These are phyloP conservation scores for Yponomeuta cagnagella DNA, from an alignment of 2,888 invertebrate species.

Conservation along the genomic window DNA sequence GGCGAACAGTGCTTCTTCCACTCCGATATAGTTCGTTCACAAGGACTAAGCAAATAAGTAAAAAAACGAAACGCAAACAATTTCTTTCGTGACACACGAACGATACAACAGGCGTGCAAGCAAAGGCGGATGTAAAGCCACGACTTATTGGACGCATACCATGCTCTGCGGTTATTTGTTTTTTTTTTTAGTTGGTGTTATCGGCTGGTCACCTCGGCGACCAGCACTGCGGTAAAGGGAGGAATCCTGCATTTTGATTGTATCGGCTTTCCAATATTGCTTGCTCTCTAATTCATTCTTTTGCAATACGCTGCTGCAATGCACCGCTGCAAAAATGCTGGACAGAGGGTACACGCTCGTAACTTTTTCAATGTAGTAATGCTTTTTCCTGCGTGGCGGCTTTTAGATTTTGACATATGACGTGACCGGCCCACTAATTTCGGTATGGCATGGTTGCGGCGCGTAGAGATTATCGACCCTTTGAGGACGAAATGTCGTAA, in stretches of 20 bases:
- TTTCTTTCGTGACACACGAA: neutral
- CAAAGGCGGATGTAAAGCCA: neutral
- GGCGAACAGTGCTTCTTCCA: too few species aligned
- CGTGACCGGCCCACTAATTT: neutral
- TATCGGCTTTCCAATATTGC: constrained; percentile 4
- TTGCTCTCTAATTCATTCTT: neutral
- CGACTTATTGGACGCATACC: constrained; percentile 1
- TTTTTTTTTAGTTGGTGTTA: neutral
- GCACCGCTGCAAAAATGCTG: neutral
- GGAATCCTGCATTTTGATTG: constrained; percentile 9
- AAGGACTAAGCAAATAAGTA: too few species aligned
- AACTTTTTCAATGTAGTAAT: neutral
- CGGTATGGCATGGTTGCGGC: neutral
- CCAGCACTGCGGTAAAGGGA: neutral
- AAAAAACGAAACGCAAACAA: too few species aligned
- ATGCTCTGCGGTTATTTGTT: neutral
- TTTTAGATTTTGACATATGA: neutral
- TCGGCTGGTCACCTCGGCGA: neutral
- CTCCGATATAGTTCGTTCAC: too few species aligned
- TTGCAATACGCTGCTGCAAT: neutral
- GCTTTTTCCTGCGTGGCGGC: neutral
- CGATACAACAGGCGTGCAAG: neutral
- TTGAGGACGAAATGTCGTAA: too few species aligned
- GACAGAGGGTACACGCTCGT: neutral
- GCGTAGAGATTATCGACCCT: neutral